phyloP scores from a whole-genome alignment of 2,797 vertebrate genomes.

The Corythornis leucogaster region DNA sequence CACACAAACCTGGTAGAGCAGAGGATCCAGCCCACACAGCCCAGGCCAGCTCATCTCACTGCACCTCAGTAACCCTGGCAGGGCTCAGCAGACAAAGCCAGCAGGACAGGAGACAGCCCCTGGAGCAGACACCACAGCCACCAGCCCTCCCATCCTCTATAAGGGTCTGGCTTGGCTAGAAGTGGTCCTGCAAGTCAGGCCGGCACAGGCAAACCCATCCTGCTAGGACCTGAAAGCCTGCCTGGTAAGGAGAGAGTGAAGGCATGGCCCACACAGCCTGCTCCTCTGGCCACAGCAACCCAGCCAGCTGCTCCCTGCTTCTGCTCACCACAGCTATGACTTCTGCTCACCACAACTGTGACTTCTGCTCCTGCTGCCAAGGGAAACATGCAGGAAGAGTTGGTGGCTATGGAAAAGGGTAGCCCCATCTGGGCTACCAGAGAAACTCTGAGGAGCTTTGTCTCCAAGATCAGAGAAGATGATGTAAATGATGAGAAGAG shows the following conservation, averaged over 20 bases:
- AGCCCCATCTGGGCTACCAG: not conserved
- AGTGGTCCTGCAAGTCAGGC: not conserved
- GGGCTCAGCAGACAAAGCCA: accelerated
- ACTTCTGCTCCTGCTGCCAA: not conserved
- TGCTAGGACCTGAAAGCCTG: not conserved
- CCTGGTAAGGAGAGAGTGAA: not conserved
- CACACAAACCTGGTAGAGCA: not conserved
- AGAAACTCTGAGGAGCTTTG: not conserved
- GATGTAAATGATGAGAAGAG: not conserved
- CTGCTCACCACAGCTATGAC: not conserved
- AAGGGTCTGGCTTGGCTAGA: not conserved
- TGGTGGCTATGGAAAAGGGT: not conserved
- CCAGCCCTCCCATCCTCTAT: not conserved
- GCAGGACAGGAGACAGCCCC: not conserved
- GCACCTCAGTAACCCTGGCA: accelerated
- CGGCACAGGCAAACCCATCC: not conserved
- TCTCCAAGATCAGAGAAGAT: not conserved
- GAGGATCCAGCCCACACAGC: not conserved
- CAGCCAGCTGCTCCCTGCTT: not conserved
- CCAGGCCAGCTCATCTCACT: not conserved
- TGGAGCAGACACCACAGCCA: not conserved
- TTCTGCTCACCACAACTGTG: not conserved
- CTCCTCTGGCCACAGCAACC: not conserved
- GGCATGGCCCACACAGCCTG: accelerated
- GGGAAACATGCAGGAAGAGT: not conserved